Percentiles rank a stretch among this genome's conserved stretches.
phyloP scores from a whole-genome alignment of 2,113 vertebrate genomes.

The Percopsis transmontana region DNA sequence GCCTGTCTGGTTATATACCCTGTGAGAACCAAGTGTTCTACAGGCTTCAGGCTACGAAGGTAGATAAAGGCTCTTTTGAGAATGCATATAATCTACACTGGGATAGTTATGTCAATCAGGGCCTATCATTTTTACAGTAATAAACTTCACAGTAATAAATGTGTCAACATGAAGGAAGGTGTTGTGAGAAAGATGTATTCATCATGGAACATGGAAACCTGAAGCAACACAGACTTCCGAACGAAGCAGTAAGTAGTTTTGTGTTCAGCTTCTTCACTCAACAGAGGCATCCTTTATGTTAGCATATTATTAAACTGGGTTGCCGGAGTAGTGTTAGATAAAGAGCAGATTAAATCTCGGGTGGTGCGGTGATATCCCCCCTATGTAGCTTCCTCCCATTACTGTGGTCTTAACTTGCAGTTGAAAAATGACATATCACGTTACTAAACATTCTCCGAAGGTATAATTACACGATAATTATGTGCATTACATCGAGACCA shows the following conservation, averaged over 20 bases:
- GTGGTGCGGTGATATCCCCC: conserved; percentile 36
- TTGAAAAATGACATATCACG: conserved; percentile 54
- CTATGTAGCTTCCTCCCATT: conserved; percentile 17
- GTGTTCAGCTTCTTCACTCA: too few relatives aligned
- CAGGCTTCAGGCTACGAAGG: background rate
- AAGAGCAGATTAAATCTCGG: conserved; percentile 28
- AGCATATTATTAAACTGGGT: background rate
- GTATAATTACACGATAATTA: conserved; percentile 69
- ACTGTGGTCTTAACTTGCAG: conserved; percentile 36
- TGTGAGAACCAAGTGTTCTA: background rate
- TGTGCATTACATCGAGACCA: conserved; percentile 56
- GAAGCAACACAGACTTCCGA: too few relatives aligned
- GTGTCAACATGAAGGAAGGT: too few relatives aligned
- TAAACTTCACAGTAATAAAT: too few relatives aligned
- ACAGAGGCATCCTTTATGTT: too few relatives aligned
- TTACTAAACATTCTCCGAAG: conserved; percentile 61
- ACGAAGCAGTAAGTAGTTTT: too few relatives aligned
- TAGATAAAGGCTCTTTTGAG: background rate
- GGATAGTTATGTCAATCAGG: too few relatives aligned
- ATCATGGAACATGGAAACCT: too few relatives aligned
- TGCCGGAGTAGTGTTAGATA: conserved; percentile 4
- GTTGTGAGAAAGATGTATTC: background rate
- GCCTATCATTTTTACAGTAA: too few relatives aligned
- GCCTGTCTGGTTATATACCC: background rate
- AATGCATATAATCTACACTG: too few relatives aligned